Evolutionary conservation across 2,797 vertebrate genomes (phyloP).

Genomic region (Antennarius maculatus): DNA sequence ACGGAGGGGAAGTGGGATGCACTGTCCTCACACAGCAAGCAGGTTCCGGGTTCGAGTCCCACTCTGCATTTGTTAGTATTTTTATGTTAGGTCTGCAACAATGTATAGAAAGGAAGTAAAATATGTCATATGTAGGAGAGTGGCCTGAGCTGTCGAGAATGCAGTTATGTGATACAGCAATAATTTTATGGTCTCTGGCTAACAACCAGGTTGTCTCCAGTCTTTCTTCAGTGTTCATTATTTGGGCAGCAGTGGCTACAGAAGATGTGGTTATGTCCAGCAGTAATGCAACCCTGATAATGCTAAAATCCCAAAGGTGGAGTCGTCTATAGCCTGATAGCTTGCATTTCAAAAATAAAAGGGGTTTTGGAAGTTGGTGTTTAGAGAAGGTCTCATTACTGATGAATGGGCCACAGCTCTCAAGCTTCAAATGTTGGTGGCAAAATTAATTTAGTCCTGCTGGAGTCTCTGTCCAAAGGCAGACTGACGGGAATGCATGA

Average conservation of each 20-base stretch:
- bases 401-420: slow-evolving; percentile 16
- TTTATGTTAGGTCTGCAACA: background rate
- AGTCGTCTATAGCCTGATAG: slow-evolving; percentile 4
- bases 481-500: slow-evolving; percentile 11
- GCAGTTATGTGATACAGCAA: background rate
- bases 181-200: slow-evolving; percentile 4
- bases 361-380: slow-evolving; percentile 16
- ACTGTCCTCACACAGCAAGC: too few relatives aligned
- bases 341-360: slow-evolving; percentile 3
- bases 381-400: slow-evolving; percentile 13
- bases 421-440: slow-evolving; percentile 1
- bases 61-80: too few relatives aligned
- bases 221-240: slow-evolving; percentile 14
- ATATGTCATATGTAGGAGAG: background rate
- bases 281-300: slow-evolving; percentile 19
- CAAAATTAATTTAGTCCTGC: slow-evolving; percentile 7
- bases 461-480: slow-evolving; percentile 18
- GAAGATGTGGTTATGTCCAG: slow-evolving; percentile 7
- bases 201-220: slow-evolving; percentile 21
- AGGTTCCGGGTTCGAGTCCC: too few relatives aligned
- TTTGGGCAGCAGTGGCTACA: slow-evolving; percentile 8
- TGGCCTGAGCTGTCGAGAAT: too few relatives aligned
- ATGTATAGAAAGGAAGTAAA: background rate
- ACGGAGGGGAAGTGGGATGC: too few relatives aligned
- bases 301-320: slow-evolving; percentile 7